Conservation (phyloP, 2,113 vertebrate species). For the Mus musculus region GRCm39 chr17:85630001-85630500, state of each 20-base stretch:
- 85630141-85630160: not conserved
- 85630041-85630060: not conserved
- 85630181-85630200: not conserved
- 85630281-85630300: not conserved
- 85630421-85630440: not conserved
- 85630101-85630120: not conserved
- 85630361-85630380: not conserved
- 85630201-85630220: not conserved
- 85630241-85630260: not conserved
- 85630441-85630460: not conserved
- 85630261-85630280: not conserved
- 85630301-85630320: not conserved
- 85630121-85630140: not conserved
- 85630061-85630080: not conserved
- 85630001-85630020: not conserved
- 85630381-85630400: not conserved
- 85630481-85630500: not conserved
- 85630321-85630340: not conserved
- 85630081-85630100: not conserved
- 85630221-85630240: not conserved
- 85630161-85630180: not conserved
- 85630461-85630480: slow-evolving; percentile 4
- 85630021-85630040: not conserved
- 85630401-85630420: not conserved
- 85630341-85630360: not conserved